Percentiles rank a stretch among this genome's conserved stretches.
Conservation (phyloP, 2,797 vertebrate species). For the Periparus ater region DNA sequence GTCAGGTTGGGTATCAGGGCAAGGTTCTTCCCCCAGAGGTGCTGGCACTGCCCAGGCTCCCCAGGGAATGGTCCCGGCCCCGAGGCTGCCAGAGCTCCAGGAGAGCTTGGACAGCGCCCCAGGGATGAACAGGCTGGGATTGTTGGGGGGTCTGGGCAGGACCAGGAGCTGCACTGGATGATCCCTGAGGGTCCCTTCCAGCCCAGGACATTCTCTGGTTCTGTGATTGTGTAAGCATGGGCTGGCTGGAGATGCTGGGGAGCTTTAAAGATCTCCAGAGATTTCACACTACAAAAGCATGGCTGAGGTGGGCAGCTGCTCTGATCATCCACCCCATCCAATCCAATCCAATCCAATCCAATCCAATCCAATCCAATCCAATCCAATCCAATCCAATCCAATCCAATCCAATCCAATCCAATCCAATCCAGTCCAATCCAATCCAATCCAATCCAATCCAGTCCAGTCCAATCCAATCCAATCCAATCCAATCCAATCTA, state of each 20-base stretch:
- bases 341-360: neutral
- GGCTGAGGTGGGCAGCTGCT: neutral
- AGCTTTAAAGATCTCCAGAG: neutral
- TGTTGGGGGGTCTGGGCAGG: neutral
- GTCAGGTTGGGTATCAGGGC: rapidly evolving
- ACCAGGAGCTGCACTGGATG: rapidly evolving
- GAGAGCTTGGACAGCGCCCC: rapidly evolving
- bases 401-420: neutral
- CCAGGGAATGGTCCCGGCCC: neutral
- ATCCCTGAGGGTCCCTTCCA: neutral
- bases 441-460: neutral
- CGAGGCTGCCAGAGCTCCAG: neutral
- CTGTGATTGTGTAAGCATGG: neutral
- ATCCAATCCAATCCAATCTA: neutral
- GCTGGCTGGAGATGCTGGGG: neutral
- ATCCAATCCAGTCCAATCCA: neutral
- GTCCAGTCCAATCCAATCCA: neutral
- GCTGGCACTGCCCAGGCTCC: neutral
- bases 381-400: too few relatives aligned
- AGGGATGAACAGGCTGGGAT: neutral
- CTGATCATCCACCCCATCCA: neutral
- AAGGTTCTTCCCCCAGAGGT: neutral
- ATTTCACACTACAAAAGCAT: rapidly evolving
- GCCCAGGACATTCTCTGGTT: neutral
- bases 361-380: neutral